Evolutionary conservation across 1,140 invertebrate genomes (phyloP).

Genomic region (Brachionus angularis): DNA sequence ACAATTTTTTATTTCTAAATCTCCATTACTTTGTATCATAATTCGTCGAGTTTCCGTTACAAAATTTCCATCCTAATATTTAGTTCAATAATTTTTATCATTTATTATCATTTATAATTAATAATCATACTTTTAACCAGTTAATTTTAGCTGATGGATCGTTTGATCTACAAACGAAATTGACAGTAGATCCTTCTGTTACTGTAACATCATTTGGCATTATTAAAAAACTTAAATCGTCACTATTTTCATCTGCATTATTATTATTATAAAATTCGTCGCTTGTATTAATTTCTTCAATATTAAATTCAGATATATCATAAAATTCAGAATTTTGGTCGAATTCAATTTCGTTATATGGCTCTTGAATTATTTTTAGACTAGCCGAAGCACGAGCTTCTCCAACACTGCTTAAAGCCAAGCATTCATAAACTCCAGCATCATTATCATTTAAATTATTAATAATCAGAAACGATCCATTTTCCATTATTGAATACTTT

Average conservation of each 20-base stretch:
- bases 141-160: background rate
- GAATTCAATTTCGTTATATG: background rate
- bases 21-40: background rate
- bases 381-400: background rate
- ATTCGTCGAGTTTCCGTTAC: background rate
- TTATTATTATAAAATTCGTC: background rate
- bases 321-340: background rate
- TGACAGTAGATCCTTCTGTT: background rate
- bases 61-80: background rate
- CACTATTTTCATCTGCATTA: background rate
- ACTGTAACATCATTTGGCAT: constrained; percentile 20
- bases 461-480: background rate
- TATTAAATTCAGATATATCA: constrained; percentile 22
- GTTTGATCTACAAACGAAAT: constrained; percentile 1
- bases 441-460: constrained; percentile 8
- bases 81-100: background rate
- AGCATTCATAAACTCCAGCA: constrained; percentile 8
- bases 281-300: background rate
- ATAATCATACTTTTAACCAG: constrained; percentile 12
- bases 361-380: background rate
- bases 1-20: constrained; percentile 10
- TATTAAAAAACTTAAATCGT: background rate
- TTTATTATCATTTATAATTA: background rate
- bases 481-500: background rate
- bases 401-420: background rate